Base-by-base conservation (phyloP, 2,888 invertebrate genomes). In the Agrypnus murinus region DNA sequence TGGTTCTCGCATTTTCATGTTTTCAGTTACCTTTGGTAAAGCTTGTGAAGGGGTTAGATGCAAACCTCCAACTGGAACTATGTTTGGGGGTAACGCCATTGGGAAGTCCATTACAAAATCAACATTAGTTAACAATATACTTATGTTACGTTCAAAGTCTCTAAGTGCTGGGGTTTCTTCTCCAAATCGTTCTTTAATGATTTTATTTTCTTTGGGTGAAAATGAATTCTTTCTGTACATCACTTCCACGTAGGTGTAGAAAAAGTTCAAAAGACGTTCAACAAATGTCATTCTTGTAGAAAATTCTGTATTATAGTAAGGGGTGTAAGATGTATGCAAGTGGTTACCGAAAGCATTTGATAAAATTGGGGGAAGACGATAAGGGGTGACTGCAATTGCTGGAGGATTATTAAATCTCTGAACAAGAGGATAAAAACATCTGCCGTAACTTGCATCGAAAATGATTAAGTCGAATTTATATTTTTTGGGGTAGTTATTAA, bases 41-140 rank as follows among this genome's bases (percentile, higher is more conserved):
- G 65, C 17, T 74, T 80, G 78, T 0, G 77, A 59, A 36, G 77
- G 68, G 62, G 77, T 75, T 9, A 81, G 78, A 68, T 85, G 85
- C 19, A 84, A 69, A 36, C 84, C 84, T 17, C 83, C 84, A 19
- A 85, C 82, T 14, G 83, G 80, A 40, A 84, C 82, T 45, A 84
- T 81, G 69, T 84, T 84, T 8, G 84, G 84, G 5, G 83, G 76
- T 32, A 83, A 63, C 0, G 83, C 78, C 75, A 81, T 80, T 1
- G 83, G 78, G 69, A 77, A 78, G 75, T 82, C 79, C n/a, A 83
- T 72, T 7, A 80, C 68, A 3, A 80, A 78, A 75, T 82, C 78
- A 40, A 78, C 76, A 74, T 84, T 84, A 0, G 81, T 71, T 36
- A 85, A 72, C 8, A 82, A 67, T 34, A 84, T 62, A 12, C 79